Evolutionary conservation across 1,140 invertebrate genomes (phyloP), one percentile per base, ranked within the genome.

Genomic region (Chionoecetes opilio): DNA sequence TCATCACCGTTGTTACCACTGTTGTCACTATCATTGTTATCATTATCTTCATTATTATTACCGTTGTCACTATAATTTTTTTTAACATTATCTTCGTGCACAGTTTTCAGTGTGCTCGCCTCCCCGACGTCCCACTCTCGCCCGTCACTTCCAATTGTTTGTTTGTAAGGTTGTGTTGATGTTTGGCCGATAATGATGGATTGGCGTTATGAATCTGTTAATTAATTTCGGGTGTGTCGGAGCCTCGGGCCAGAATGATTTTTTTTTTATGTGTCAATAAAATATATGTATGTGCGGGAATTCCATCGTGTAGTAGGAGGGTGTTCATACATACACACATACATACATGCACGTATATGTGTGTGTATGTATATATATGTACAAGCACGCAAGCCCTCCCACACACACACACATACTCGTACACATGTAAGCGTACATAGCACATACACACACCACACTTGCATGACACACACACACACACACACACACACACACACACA

Each of bases 141-240:
- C 63, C 26, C 63, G 63, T 75, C 63, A 75, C 63, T 75, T 75
- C 63, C 63, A 75, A 75, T 75, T 75, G 63, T 75, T 75, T 75
- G 63, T 75, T 75, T 75, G n/a, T 75, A 75, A 75, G 63, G 21
- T 75, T 75, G 63, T 75, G 63, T 75, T 75, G 63, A 75, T 75
- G 63, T 75, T 75, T 75, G 63, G 35, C 84, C 38, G 46, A 91
- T 91, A 91, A 91, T 91, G 89, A 91, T 75, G 53, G 89, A 91
- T 91, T 91, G 53, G 89, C 31, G 89, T 91, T 46, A 75, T 91
- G 46, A 75, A 91, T 75, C 53, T 75, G 89, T 75, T 91, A 91
- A 91, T 91, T 91, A 91, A 91, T 35, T 91, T 91, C 41, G 53
- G 53, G 53, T 63, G 31, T 91, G 89, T 91, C 17, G 88, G 63